A percentile compares a stretch with the other conserved stretches of the same genome.
Evolutionary conservation across 1,140 invertebrate genomes (phyloP).

Genomic region (Saccostrea cuccullata): DNA sequence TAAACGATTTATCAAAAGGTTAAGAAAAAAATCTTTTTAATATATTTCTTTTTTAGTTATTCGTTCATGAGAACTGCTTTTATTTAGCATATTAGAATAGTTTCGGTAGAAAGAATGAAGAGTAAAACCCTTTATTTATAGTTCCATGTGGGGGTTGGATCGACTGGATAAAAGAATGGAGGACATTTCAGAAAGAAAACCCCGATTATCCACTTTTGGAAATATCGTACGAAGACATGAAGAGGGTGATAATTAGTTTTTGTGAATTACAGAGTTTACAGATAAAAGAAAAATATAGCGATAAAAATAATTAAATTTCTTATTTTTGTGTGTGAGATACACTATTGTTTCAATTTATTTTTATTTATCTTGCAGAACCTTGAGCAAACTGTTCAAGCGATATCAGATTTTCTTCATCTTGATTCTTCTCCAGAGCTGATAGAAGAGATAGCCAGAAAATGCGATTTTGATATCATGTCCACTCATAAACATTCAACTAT

Average conservation of each 20-base stretch:
- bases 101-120: too few relatives aligned
- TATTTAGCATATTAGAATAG: too few relatives aligned
- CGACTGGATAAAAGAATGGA: background rate
- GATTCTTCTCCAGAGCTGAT: background rate
- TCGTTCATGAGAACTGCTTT: too few relatives aligned
- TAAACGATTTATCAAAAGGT: too few relatives aligned
- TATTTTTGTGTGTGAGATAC: too few relatives aligned
- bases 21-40: too few relatives aligned
- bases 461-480: background rate
- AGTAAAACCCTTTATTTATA: background rate
- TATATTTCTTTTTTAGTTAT: too few relatives aligned
- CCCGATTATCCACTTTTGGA: constrained; percentile 2
- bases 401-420: background rate
- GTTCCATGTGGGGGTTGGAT: background rate
- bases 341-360: too few relatives aligned
- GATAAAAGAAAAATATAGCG: too few relatives aligned
- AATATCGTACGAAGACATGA: constrained; percentile 1
- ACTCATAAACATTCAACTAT: background rate
- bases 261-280: too few relatives aligned
- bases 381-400: background rate
- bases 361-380: background rate
- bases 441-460: background rate
- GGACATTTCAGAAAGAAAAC: background rate
- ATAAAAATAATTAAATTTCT: too few relatives aligned
- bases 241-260: background rate